Evolutionary conservation across 2,888 invertebrate species (phyloP), one percentile per base, ranked within the genome.

Genomic region (Isoperla grammatica): DNA sequence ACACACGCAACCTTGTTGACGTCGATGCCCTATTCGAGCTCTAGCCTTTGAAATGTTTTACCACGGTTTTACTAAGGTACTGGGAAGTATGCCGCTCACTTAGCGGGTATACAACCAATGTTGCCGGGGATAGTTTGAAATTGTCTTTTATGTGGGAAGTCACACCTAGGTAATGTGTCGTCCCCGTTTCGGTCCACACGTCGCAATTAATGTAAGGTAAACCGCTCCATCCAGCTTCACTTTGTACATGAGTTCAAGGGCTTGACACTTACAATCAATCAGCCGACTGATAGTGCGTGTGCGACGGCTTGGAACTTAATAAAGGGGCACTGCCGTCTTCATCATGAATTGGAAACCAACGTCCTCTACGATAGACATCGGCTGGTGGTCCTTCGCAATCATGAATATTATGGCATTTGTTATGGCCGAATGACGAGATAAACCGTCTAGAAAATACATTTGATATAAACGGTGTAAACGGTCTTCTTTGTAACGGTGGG

Each of bases 1-100:
- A 66, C 46, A 48, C 64, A 66, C 64, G 45, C 54, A 53, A 67
- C 63, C 66, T 66, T 66, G 5, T 3, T 40, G 4, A 5, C 3
- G 12, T 3, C 40, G 15, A 40, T 40, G 40, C 40, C 40, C 40
- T 15, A 40, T 5, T 40, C 40, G 3, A 6, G 4, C 12, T 40
- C 40, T 3, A 15, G 13, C 12, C 15, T 4, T 3, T 40, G 13
- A 13, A 40, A 40, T 6, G 15, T 40, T 40, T 40, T n/a, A n/a
- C n/a, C n/a, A n/a, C n/a, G n/a, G n/a, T n/a, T n/a, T n/a, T n/a
- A n/a, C n/a, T n/a, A n/a, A 11, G 37, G 37, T 37, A 37, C 8
- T 8, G 8, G 11, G 40, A 4, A 40, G 40, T 40, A 11, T 40
- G 40, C 13, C 40, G n/a, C 12, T 40, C 5, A 6, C 13, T 13